Conservation (phyloP, 2,888 invertebrate species). For the Acanthoscelides obtectus region DNA sequence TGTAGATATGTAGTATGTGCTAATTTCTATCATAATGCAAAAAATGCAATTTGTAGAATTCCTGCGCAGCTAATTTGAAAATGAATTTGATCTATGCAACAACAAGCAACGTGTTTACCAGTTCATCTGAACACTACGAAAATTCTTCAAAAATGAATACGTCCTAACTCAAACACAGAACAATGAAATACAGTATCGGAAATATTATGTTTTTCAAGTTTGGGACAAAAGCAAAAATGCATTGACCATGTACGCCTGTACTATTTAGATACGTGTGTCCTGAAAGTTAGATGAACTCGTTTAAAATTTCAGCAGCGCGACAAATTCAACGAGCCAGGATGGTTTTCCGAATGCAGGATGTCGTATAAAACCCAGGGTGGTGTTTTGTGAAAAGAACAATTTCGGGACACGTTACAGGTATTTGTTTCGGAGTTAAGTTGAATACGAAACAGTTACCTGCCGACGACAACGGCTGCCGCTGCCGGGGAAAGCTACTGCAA, state of each 20-base stretch:
- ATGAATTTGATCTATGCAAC: too few species aligned
- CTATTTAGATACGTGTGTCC: background rate
- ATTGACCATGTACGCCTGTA: background rate
- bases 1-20: too few species aligned
- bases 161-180: too few species aligned
- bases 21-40: too few species aligned
- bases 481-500: background rate
- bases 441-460: background rate
- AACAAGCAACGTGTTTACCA: too few species aligned
- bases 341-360: background rate
- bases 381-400: background rate
- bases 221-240: too few species aligned
- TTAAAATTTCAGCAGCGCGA: background rate
- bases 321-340: background rate
- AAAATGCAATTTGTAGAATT: too few species aligned
- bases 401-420: background rate
- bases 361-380: background rate
- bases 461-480: background rate
- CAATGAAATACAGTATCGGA: too few species aligned
- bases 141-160: too few species aligned
- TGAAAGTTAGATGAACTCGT: background rate
- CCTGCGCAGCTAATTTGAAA: too few species aligned
- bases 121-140: too few species aligned
- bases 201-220: too few species aligned
- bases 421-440: background rate